These are phyloP conservation scores for Schizothorax lantsangensis DNA, from an alignment of 2,797 vertebrate genomes.

Conservation along the genomic window DNA sequence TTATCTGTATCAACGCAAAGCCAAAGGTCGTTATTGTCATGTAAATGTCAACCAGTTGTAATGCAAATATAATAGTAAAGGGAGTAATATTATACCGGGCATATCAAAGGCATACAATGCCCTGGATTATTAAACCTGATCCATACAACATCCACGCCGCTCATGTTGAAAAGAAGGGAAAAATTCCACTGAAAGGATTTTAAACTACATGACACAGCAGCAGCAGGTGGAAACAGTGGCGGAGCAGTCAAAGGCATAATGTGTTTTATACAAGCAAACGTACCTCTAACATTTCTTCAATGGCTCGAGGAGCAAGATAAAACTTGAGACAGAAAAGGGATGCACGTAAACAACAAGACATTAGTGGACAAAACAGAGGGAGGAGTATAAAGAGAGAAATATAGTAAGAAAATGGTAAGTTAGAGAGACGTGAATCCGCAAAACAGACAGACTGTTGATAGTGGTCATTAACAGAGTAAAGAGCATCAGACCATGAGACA, in stretches of 20 bases:
- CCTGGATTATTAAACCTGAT: constrained; percentile 46
- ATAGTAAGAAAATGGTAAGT: constrained; percentile 55
- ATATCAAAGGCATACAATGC: constrained; percentile 19
- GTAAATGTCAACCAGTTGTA: constrained; percentile 74
- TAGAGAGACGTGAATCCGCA: constrained; percentile 56
- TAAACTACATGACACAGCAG: constrained; percentile 25
- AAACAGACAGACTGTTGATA: constrained; percentile 68
- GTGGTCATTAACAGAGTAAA: background rate
- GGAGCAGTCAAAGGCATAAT: constrained; percentile 1
- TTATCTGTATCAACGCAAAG: constrained; percentile 62
- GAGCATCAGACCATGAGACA: background rate
- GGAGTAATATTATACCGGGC: constrained; percentile 72
- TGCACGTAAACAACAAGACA: constrained; percentile 67
- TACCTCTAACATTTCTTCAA: constrained; percentile 85
- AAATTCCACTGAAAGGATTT: constrained; percentile 20
- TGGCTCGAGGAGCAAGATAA: constrained; percentile 77
- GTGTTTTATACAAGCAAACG: constrained; percentile 58
- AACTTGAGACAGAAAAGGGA: constrained; percentile 75
- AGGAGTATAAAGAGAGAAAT: constrained; percentile 54
- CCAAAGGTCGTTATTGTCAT: constrained; percentile 79
- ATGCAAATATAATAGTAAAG: constrained; percentile 78
- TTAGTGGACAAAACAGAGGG: constrained; percentile 56
- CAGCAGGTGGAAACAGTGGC: constrained; percentile 16
- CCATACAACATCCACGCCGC: background rate
- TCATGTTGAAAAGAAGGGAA: constrained; percentile 41